phyloP scores from a whole-genome alignment of 2,797 vertebrate species.

The Pseudochirops corinnae region DNA sequence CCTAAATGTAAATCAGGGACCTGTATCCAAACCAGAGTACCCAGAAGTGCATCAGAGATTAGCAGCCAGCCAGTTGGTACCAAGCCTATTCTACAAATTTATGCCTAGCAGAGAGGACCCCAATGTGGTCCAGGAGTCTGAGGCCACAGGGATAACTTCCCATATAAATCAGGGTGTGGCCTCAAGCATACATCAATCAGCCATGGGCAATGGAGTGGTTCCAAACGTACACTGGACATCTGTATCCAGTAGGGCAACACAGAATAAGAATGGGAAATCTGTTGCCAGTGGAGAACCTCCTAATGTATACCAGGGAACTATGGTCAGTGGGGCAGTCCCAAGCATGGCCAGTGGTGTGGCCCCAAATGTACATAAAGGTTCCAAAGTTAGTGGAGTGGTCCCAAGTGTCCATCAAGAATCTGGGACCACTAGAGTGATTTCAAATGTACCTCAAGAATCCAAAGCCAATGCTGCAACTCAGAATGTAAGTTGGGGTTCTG shows the following conservation, averaged over 20 bases:
- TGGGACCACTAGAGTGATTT: accelerated
- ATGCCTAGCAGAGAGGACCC: not conserved
- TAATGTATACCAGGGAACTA: accelerated
- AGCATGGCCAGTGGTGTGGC: too few species aligned
- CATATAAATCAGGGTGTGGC: not conserved
- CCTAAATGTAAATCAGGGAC: not conserved
- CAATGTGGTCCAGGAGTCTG: not conserved
- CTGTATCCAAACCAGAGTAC: not conserved
- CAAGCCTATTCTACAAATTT: not conserved
- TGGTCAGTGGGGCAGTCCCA: too few species aligned
- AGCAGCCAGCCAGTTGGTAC: not conserved
- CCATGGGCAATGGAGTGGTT: not conserved
- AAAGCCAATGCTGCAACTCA: not conserved
- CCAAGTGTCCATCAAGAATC: not conserved
- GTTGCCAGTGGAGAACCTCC: not conserved
- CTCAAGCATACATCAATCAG: not conserved
- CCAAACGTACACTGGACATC: not conserved
- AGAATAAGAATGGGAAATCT: not conserved
- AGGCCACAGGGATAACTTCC: not conserved
- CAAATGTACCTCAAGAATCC: accelerated
- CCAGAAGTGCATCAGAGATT: not conserved
- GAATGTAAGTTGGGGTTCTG: not conserved
- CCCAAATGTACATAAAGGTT: accelerated
- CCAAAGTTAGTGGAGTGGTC: not conserved
- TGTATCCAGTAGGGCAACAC: not conserved